Base-by-base conservation (phyloP, 1,140 invertebrate species). In the Cydia splendana region DNA sequence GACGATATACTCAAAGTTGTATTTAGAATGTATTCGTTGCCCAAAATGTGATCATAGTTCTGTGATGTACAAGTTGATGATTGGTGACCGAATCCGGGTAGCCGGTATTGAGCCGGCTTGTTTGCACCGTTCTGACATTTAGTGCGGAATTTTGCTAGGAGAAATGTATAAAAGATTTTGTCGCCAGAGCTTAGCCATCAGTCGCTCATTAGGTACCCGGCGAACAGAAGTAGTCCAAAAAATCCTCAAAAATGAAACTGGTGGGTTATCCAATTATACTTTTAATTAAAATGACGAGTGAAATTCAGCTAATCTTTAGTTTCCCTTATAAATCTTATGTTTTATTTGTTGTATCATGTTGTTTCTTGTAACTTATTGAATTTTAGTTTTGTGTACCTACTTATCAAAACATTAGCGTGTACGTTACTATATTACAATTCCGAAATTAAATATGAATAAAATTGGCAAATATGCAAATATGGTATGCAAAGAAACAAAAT, bases 161-260 rank as follows among this genome's bases (percentile, higher is more conserved):
- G 88, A 91, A 91, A 90, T 92, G 89, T 93, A 93, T 93, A 93
- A 91, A 93, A 93, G 89, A 89, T 84, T 89, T 87, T 79, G 89
- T 77, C 79, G 74, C 80, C 76, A 85, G 65, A 80, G 77, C 73
- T 81, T 81, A 79, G 73, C 78, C 85, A 92, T 90, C 91, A 92
- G 91, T 92, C 84, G 89, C 84, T 88, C 85, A 85, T 84, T 81
- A 84, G 87, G 76, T 81, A 85, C 78, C 84, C 78, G 84, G 80
- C 81, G 78, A 83, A 85, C 78, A 78, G 83, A 83, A 89, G 78
- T 82, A 86, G 87, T 84, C 77, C 78, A 84, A 84, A 71, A 10
- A 34, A 71, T 71, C n/a, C 42, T 82, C 81, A 90, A 88, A 84
- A 30, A 93, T 93, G 91, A 93, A 93, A 87, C 69, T 90, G 87